Base-by-base conservation (phyloP, 64 coral and sea anemone species). In the Dendrophyllia cribrosa region DNA sequence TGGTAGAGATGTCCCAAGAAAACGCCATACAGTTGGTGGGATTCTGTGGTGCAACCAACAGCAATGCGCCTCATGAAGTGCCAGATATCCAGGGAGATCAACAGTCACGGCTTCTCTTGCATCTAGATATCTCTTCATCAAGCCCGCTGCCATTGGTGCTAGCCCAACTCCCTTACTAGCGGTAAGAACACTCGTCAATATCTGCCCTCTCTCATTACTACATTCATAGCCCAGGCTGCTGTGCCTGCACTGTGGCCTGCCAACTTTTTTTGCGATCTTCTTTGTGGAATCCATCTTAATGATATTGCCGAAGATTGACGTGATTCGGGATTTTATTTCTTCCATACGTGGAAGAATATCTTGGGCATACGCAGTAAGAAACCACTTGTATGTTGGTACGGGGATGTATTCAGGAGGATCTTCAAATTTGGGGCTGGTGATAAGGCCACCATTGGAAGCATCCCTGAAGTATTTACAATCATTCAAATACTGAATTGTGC, bases 281-380 rank as follows among this genome's bases (percentile, higher is more conserved):
- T 95, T 92, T 0, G 84, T 92, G 22, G 55, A 95, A 68, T 88
- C 94, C 65, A 95, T 88, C 56, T 95, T 91, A 2, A 95, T n/a
- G 7, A 95, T 65, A 0, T 4, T 75, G 12, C 89, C 89, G 52
- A 91, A 92, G 15, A 58, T 75, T 0, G 89, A 92, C 0, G 83
- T 88, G 7, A 88, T 53, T 26, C 71, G 67, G 19, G 76, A 24
- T 70, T 90, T 95, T 0, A 77, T 10, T 1, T 75, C 49, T 9
- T 93, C 85, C 15, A 81, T 51, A 21, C 63, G 25, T 7, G 20
- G 34, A 1, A 89, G 24, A 4, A 78, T 55, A 59, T 78, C 74
- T 43, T 44, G 15, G 23, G 59, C 44, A 78, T 23, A 66, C 8
- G 75, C 7, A 12, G 49, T 5, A 20, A 70, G 51, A 62, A 91